Evolutionary conservation across 2,113 vertebrate genomes (phyloP).

Genomic region (Dasypus novemcinctus): DNA sequence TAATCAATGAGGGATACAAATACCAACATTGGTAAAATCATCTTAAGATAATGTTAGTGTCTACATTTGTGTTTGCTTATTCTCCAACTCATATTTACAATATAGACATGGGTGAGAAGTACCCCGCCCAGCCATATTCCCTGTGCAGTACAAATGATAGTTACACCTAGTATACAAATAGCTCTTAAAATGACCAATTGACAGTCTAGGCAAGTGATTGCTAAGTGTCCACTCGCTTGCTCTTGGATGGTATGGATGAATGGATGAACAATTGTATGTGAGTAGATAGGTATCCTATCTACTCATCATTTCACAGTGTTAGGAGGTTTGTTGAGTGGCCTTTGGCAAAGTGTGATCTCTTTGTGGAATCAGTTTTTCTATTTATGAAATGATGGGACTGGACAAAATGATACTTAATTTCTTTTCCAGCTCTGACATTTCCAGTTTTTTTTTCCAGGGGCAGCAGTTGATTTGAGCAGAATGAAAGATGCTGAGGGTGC

Average conservation of each 20-base stretch:
- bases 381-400: too few species aligned
- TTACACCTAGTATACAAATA: neutral
- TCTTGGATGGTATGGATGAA: neutral
- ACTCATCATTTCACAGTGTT: neutral
- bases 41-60: constrained; percentile 48
- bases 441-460: neutral
- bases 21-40: neutral
- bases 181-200: neutral
- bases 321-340: neutral
- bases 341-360: neutral
- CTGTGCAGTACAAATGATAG: neutral
- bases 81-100: fast-evolving
- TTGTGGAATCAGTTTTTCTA: neutral
- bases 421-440: neutral
- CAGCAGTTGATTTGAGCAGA: neutral
- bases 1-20: constrained; percentile 47
- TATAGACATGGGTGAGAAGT: neutral
- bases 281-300: neutral
- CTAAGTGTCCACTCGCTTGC: neutral
- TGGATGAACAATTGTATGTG: neutral
- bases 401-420: too few species aligned
- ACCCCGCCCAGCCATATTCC: fast-evolving
- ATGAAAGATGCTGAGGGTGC: neutral
- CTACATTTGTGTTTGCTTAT: constrained; percentile 20
- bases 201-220: neutral